Base-by-base conservation (phyloP, 2,888 invertebrate genomes). In the Paralinhomoeus sp. region DNA sequence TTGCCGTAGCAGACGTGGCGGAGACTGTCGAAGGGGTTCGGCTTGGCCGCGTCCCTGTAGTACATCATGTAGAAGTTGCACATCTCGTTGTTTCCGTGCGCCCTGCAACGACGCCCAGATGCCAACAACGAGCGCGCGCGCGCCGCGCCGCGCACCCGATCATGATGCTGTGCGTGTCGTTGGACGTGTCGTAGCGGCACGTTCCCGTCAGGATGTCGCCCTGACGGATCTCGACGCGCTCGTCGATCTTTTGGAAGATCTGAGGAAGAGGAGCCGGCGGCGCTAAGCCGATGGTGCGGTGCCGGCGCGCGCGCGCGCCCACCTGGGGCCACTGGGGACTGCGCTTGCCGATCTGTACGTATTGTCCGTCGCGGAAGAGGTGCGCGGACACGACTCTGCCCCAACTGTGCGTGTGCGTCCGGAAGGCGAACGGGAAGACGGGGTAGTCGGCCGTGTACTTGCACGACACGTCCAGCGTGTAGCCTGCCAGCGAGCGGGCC, bases 271-370 rank as follows among this genome's bases (percentile, higher is more conserved):
- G n/a, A n/a, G n/a, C n/a, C n/a, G n/a, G n/a, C n/a, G 27, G 27
- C 12, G 7, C 12, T 27, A 9, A 9, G n/a, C 31, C 34, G 24
- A 27, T 7, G 33, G 15, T 45, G 15, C 13, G 18, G 31, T 13
- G 17, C 15, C 5, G 17, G 41, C 7, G 22, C 22, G 37, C 18
- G 5, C 18, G 5, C 31, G 17, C 9, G n/a, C 39, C 31, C 9
- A 65, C 67, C 61, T 72, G 73, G 1, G 73, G 72, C 72, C 72
- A 72, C 51, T 71, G 71, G 1, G 73, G 73, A 56, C 72, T 72
- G 37, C 71, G 69, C 53, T 70, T 71, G 18, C 68, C 70, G 44
- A 71, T 53, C 47, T 57, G 51, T 2, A 51, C 55, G 57, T 62
- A 64, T 24, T 53, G 45, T 13, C 54, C 48, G 42, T 59, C 55